Evolutionary conservation across 2,797 vertebrate species (phyloP).

Genomic region (Hemibagrus guttatus): DNA sequence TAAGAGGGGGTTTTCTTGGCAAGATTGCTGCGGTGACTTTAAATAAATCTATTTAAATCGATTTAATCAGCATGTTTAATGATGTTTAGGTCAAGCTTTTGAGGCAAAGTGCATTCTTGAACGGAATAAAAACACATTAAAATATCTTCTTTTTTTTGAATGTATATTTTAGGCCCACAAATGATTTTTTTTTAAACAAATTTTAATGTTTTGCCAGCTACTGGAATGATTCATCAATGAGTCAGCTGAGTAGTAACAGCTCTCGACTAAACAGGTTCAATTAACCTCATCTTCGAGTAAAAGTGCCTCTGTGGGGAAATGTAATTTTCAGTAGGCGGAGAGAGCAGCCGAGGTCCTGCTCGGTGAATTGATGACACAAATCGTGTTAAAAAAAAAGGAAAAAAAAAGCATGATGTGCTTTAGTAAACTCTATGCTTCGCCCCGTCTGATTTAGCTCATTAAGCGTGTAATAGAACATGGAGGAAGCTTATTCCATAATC

Average conservation of each 20-base stretch:
- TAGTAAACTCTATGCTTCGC: background rate
- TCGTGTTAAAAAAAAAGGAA: background rate
- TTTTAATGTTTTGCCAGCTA: conserved; percentile 15
- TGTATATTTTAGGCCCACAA: background rate
- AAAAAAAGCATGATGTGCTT: background rate
- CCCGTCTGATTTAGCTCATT: background rate
- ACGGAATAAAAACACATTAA: background rate
- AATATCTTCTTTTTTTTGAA: background rate
- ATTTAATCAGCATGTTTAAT: no score
- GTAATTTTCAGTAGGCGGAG: conserved; percentile 3
- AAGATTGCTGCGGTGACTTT: no score
- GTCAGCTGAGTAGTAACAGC: conserved; percentile 25
- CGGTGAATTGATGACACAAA: conserved; percentile 1
- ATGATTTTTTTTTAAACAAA: background rate
- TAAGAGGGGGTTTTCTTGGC: no score
- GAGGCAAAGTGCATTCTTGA: background rate
- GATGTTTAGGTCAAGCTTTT: background rate
- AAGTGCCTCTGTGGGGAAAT: background rate
- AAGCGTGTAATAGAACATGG: background rate
- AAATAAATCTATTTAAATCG: background rate
- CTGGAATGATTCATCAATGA: conserved; percentile 1
- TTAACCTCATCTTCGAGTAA: background rate
- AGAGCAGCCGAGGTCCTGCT: background rate
- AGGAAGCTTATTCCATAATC: background rate
- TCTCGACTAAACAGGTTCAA: conserved; percentile 23